Percentiles rank a stretch among this genome's conserved stretches.
phyloP scores from a whole-genome alignment of 2,113 vertebrate genomes.

The Erinaceus europaeus region DNA sequence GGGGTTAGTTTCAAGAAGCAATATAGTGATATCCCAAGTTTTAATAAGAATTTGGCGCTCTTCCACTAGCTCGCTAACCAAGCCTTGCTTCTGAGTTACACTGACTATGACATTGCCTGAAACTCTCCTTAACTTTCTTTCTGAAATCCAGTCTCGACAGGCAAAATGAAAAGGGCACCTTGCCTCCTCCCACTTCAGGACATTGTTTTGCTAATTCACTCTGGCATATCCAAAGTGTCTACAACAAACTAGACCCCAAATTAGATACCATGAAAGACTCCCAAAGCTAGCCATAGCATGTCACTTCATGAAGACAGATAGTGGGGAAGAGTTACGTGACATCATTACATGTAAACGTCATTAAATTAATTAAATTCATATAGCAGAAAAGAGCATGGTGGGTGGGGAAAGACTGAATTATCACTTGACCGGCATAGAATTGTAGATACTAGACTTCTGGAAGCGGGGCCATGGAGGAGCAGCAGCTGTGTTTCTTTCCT shows the following conservation, averaged over 20 bases:
- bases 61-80: slow-evolving; percentile 7
- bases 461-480: no score
- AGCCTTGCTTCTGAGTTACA: neutral
- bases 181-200: neutral
- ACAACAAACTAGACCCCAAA: neutral
- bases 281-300: neutral
- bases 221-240: neutral
- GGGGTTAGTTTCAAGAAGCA: slow-evolving; percentile 63
- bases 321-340: neutral
- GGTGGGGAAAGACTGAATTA: no score
- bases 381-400: neutral
- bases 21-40: slow-evolving; percentile 46
- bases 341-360: neutral
- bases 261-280: neutral
- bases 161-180: slow-evolving; percentile 20
- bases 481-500: no score
- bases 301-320: neutral
- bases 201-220: neutral
- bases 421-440: no score
- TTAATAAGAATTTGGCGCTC: slow-evolving; percentile 50
- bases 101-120: slow-evolving; percentile 6
- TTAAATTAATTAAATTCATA: neutral
- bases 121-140: slow-evolving; percentile 16
- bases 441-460: no score
- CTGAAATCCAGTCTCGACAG: neutral